phyloP scores from a whole-genome alignment of 1,140 invertebrate species.

The Latrodectus geometricus region DNA sequence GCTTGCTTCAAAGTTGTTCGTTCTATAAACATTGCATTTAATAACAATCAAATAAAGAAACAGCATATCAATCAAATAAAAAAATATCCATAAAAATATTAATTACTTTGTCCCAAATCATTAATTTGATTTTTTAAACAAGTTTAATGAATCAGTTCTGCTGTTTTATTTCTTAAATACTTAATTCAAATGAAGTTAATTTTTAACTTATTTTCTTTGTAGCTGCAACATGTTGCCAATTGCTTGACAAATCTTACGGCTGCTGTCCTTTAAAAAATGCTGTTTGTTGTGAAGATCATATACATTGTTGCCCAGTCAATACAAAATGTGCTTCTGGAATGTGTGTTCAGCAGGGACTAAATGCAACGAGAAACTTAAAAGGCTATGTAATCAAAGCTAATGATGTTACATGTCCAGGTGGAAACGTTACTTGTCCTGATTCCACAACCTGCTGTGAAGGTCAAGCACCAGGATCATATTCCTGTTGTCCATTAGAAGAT shows the following conservation, averaged over 20 bases:
- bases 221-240: slow-evolving; percentile 45
- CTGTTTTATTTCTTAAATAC: too few relatives aligned
- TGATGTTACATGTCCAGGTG: slow-evolving; percentile 15
- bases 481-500: slow-evolving; percentile 69
- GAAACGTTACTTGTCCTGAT: slow-evolving; percentile 66
- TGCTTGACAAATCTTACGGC: slow-evolving; percentile 15
- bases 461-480: slow-evolving; percentile 64
- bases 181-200: too few relatives aligned
- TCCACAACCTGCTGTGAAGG: slow-evolving; percentile 69
- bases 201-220: background rate
- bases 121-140: too few relatives aligned
- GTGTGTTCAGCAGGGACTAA: slow-evolving; percentile 8
- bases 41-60: too few relatives aligned
- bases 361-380: background rate
- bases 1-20: too few relatives aligned
- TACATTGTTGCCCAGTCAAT: slow-evolving; percentile 47
- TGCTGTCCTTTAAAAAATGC: slow-evolving; percentile 51
- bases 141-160: too few relatives aligned
- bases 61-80: too few relatives aligned
- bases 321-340: slow-evolving; percentile 26
- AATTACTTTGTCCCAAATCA: too few relatives aligned
- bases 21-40: too few relatives aligned
- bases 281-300: slow-evolving; percentile 57
- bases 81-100: too few relatives aligned
- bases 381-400: background rate